Evolutionary conservation across 2,888 invertebrate genomes (phyloP).

Genomic region (Laothoe populi): DNA sequence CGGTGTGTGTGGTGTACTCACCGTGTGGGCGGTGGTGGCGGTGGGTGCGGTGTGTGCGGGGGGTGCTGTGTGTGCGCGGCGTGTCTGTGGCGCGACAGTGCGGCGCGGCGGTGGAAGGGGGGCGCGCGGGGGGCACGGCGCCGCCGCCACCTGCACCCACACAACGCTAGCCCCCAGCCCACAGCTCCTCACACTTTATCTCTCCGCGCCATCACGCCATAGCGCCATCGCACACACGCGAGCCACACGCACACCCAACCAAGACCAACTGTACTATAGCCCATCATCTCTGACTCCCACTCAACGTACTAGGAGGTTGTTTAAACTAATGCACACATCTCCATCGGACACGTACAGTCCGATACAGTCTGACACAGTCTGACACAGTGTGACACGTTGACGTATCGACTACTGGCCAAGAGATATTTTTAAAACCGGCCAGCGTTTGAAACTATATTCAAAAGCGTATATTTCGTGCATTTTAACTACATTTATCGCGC

Average conservation of each 20-base stretch:
- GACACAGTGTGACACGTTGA: too few species aligned
- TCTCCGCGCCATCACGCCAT: too few species aligned
- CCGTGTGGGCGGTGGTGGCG: conserved; percentile 66
- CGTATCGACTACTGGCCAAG: not conserved
- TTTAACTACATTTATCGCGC: conserved; percentile 17
- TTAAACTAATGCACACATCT: not conserved
- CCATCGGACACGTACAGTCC: too few species aligned
- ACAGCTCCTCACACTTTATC: conserved; percentile 38
- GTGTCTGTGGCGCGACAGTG: conserved; percentile 78
- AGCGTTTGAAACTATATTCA: conserved; percentile 1
- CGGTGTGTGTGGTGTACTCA: conserved; percentile 36
- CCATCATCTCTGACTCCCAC: not conserved
- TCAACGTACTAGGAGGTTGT: not conserved
- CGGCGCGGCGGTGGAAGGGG: conserved; percentile 85
- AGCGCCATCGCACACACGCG: not conserved
- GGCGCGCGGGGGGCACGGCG: conserved; percentile 81
- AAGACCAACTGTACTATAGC: conserved; percentile 8
- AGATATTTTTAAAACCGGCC: not conserved
- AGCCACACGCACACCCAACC: not conserved
- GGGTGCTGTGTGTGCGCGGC: conserved; percentile 74
- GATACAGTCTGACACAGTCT: too few species aligned
- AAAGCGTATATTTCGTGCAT: conserved; percentile 9
- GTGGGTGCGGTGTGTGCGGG: conserved; percentile 30
- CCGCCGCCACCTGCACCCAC: conserved; percentile 78
- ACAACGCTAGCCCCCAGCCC: conserved; percentile 47